Base-by-base conservation (phyloP, 2,888 invertebrate species). In the Idaea aversata region DNA sequence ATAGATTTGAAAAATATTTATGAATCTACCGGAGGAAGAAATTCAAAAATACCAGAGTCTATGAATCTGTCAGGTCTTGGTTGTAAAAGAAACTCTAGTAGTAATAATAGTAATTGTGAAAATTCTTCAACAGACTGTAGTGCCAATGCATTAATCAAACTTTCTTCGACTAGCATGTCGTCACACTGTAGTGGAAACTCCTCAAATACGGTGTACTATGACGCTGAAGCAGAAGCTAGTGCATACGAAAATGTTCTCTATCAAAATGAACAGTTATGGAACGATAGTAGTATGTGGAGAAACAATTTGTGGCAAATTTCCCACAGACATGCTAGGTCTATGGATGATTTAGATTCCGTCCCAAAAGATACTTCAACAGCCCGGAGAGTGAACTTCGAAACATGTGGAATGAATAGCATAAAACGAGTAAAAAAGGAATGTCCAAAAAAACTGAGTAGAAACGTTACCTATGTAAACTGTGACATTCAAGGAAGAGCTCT, bases 271-370 rank as follows among this genome's bases (percentile, higher is more conserved):
- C 95, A 96, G 82, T 94, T 96, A 58, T 97, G 97, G 97, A 97
- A 97, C 80, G 97, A 97, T 86, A 97, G 97, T 86, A 90, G 94
- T 6, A 88, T 97, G 38, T 97, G 97, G 97, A 93, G 96, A 65
- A 97, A 97, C 79, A 96, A 96, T 78, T 89, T 97, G 63, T 93
- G 97, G 69, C 93, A 96, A 70, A 96, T 96, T 0, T 97, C 97
- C 69, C 95, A 97, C 76, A 93, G 97, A 57, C 97, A 97, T 80
- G 97, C 97, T 0, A 94, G 96, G 64, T 97, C 97, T 0, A 93
- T 97, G 88, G 97, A 97, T 77, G 96, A 97, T 86, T 93, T 97
- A 65, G 97, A 97, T 74, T 80, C 87, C 15, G 77, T 86, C 72
- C 85, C 87, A 34, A 70, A 74, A 15, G 88, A 86, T 63, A 68